These are phyloP conservation scores for Propithecus deckenii DNA, from an alignment of 2,797 vertebrate genomes.

Conservation along the genomic window DNA sequence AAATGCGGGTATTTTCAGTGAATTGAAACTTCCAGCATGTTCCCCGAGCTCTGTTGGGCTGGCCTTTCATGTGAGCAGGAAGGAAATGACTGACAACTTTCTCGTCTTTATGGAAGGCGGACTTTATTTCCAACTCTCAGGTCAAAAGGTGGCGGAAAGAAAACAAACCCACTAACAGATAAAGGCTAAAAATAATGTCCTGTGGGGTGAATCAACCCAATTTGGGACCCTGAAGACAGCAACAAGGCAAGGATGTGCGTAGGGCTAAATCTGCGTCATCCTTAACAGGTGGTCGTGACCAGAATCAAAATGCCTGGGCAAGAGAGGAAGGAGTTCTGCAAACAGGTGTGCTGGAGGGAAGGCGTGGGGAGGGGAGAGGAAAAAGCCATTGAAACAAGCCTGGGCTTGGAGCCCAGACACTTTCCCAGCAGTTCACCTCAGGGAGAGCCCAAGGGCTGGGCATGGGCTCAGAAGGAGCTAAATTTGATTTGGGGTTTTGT, in stretches of 20 bases:
- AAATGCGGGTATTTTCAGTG: not conserved
- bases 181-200: slow-evolving; percentile 84
- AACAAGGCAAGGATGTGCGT: slow-evolving; percentile 55
- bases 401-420: slow-evolving; percentile 47
- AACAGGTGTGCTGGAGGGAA: slow-evolving; percentile 76
- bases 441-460: slow-evolving; percentile 51
- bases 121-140: slow-evolving; percentile 83
- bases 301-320: not conserved
- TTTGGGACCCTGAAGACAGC: slow-evolving; percentile 65
- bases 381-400: slow-evolving; percentile 27
- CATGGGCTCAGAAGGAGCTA: slow-evolving; percentile 56
- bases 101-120: slow-evolving; percentile 82
- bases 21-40: slow-evolving; percentile 5
- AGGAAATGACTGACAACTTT: slow-evolving; percentile 88
- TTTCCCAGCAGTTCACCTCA: slow-evolving; percentile 63
- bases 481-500: slow-evolving; percentile 67
- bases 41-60: slow-evolving; percentile 50
- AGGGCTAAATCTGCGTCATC: not conserved
- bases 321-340: slow-evolving; percentile 61
- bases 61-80: slow-evolving; percentile 84
- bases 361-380: slow-evolving; percentile 47
- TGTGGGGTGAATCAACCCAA: slow-evolving; percentile 62
- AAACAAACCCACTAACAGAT: slow-evolving; percentile 82
- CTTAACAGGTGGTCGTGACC: slow-evolving; percentile 58
- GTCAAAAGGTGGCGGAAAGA: slow-evolving; percentile 86